phyloP scores from a whole-genome alignment of 2,888 invertebrate species.

The Amphipoea oculea region DNA sequence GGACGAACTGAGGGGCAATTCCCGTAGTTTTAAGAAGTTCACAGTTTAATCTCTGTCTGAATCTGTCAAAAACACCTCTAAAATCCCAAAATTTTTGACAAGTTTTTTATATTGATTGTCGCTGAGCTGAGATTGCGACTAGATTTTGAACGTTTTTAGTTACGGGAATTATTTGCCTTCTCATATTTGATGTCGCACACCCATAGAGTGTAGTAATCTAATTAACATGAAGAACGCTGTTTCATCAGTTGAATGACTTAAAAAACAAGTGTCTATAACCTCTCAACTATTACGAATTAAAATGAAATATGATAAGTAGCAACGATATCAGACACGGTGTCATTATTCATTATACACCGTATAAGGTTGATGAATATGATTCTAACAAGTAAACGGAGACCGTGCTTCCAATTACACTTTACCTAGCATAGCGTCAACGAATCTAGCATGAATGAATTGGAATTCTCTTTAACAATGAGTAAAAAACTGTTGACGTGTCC shows the following conservation, averaged over 20 bases:
- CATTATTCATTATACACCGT: slow-evolving; percentile 33
- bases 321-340: slow-evolving; percentile 23
- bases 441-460: slow-evolving; percentile 73
- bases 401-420: slow-evolving; percentile 48
- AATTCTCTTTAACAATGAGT: slow-evolving; percentile 67
- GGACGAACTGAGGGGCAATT: background rate
- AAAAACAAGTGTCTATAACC: slow-evolving; percentile 9
- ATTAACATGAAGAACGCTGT: background rate
- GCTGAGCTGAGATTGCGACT: background rate
- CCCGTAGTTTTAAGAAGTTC: no score
- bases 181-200: background rate
- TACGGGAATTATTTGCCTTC: no score
- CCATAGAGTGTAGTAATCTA: background rate
- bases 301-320: slow-evolving; percentile 27
- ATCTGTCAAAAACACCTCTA: no score
- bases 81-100: background rate
- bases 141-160: background rate
- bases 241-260: background rate
- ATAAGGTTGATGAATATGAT: slow-evolving; percentile 32
- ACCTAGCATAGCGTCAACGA: slow-evolving; percentile 63
- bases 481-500: slow-evolving; percentile 75
- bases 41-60: no score
- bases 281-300: slow-evolving; percentile 18
- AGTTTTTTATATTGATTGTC: background rate
- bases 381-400: slow-evolving; percentile 34